Evolutionary conservation across 2,797 vertebrate species (phyloP), one percentile per base, ranked within the genome.

Genomic region (Echeneis naucrates): DNA sequence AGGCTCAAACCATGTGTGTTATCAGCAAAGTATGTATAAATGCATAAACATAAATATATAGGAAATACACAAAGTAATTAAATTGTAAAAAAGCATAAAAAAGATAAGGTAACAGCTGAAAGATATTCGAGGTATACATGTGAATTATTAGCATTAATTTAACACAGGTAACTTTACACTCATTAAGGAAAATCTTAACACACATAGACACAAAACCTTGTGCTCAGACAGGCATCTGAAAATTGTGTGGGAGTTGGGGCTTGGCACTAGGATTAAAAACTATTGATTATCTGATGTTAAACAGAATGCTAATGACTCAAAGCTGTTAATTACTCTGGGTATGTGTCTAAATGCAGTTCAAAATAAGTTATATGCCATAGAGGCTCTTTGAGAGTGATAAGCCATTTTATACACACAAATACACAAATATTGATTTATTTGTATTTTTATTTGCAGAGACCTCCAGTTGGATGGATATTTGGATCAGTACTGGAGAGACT

Each of bases 401-500:
- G 38, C 26, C 53, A 40, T 60, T 72, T 87, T 78, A 16, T 40
- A 0, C 8, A 42, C 14, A 24, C 23, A 8, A 47, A 47, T 65
- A 27, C 16, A 38, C 10, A 60, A 45, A 47, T 21, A 13, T 24
- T 21, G 16, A 62, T 63, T 55, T 63, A 27, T 44, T 55, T 59
- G 66, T 89, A 84, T 44, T 55, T 59, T 66, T 89, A 84, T 69
- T 63, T 86, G 81, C 89, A 99, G 98, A 85, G 97, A 99, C 87
- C 95, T 99, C 53, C 95, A 97, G 76, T 82, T 98, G 89, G 95
- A 96, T 5, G 88, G 95, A 69, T 99, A 98, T 42, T 89, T 98
- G 77, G 97, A 99, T 92, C 95, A 97, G 72, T 99, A 99, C 94
- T 98, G 96, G 93, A 95, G 97, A 91, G 97, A 99, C 87, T 97